Conservation (phyloP, 2,888 invertebrate genomes). For the Drosophila peninsularis region DNA sequence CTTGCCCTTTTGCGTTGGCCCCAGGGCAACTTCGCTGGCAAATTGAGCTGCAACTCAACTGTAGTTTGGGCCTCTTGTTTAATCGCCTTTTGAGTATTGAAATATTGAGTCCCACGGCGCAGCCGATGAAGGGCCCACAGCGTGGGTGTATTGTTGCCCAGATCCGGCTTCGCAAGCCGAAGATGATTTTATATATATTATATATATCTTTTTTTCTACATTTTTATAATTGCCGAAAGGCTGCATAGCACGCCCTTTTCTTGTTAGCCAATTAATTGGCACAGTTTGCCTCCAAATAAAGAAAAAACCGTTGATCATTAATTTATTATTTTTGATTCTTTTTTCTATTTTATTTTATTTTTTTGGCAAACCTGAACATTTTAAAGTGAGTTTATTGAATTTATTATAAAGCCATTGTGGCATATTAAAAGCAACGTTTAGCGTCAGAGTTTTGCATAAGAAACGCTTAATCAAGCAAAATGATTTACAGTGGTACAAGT, state of each 20-base stretch:
- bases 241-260: slow-evolving; percentile 31
- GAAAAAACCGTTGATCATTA: slow-evolving; percentile 19
- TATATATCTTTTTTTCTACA: background rate
- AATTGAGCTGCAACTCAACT: slow-evolving; percentile 54
- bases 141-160: slow-evolving; percentile 45
- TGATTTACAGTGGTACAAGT: slow-evolving; percentile 7
- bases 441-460: slow-evolving; percentile 35
- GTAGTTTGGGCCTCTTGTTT: slow-evolving; percentile 13
- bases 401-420: slow-evolving; percentile 31
- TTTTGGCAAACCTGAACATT: background rate
- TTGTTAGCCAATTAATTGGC: slow-evolving; percentile 35
- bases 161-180: slow-evolving; percentile 51
- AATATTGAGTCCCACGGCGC: slow-evolving; percentile 19
- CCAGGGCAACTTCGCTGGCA: slow-evolving; percentile 22
- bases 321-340: background rate
- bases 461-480: slow-evolving; percentile 37
- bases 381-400: slow-evolving; percentile 5
- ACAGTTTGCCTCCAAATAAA: slow-evolving; percentile 16
- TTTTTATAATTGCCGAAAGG: slow-evolving; percentile 20
- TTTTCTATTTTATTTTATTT: background rate
- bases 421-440: slow-evolving; percentile 56
- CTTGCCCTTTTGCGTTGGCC: slow-evolving; percentile 42
- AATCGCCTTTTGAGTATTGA: slow-evolving; percentile 37
- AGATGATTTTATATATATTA: slow-evolving; percentile 4
- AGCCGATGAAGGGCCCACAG: slow-evolving; percentile 37